Evolutionary conservation across 2,888 invertebrate genomes (phyloP).

Genomic region (Eupithecia pulchellata): DNA sequence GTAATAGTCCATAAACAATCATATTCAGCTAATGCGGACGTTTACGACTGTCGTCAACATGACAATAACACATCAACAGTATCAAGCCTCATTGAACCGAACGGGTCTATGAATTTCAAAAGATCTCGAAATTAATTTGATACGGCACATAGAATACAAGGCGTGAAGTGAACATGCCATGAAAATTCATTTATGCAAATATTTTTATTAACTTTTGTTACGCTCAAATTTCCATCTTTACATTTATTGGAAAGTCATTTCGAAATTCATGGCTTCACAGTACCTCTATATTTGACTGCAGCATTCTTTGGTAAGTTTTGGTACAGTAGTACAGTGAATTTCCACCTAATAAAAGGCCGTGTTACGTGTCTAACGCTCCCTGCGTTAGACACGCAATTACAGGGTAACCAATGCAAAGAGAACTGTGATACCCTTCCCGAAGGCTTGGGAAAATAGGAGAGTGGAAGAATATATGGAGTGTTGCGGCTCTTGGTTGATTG

Average conservation of each 20-base stretch:
- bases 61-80: slow-evolving; percentile 78
- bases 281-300: slow-evolving; percentile 48
- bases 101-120: slow-evolving; percentile 67
- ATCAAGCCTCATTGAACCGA: slow-evolving; percentile 80
- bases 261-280: slow-evolving; percentile 60
- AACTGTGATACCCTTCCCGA: slow-evolving; percentile 61
- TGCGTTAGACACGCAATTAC: slow-evolving; percentile 83
- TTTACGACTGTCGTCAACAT: slow-evolving; percentile 76
- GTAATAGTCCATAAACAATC: slow-evolving; percentile 74
- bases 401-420: slow-evolving; percentile 68
- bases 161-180: slow-evolving; percentile 44
- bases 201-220: slow-evolving; percentile 53
- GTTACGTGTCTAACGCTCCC: too few species aligned
- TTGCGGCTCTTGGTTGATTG: slow-evolving; percentile 68
- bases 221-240: slow-evolving; percentile 42
- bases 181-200: slow-evolving; percentile 64
- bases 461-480: slow-evolving; percentile 64
- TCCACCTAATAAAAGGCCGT: slow-evolving; percentile 84
- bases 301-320: slow-evolving; percentile 6
- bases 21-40: slow-evolving; percentile 75
- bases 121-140: slow-evolving; percentile 48
- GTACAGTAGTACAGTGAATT: slow-evolving; percentile 78
- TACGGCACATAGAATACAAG: slow-evolving; percentile 52
- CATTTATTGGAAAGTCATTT: slow-evolving; percentile 39
- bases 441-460: slow-evolving; percentile 57